Evolutionary conservation across 2,888 invertebrate genomes (phyloP).

Genomic region (Carabus problematicus): DNA sequence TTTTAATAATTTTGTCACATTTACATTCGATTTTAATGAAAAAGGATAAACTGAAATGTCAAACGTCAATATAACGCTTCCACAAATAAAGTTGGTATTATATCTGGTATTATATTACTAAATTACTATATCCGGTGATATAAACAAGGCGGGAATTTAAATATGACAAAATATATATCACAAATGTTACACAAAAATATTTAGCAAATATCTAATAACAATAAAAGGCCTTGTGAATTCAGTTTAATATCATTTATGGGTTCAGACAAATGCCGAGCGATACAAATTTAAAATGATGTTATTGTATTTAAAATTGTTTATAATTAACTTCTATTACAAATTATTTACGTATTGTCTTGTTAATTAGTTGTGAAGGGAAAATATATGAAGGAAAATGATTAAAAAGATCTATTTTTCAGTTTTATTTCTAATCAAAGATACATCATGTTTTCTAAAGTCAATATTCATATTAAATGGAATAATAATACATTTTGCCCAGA

Average conservation of each 20-base stretch:
- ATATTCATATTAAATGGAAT: constrained; percentile 57
- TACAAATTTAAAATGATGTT: too few relatives aligned
- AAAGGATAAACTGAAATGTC: constrained; percentile 1
- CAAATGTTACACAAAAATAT: too few relatives aligned
- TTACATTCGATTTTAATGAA: not conserved
- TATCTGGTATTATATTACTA: not conserved
- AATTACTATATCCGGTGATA: not conserved
- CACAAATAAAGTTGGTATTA: constrained; percentile 4
- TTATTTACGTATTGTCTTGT: too few relatives aligned
- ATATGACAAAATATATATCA: not conserved
- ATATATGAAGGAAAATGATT: constrained; percentile 18
- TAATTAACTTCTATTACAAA: too few relatives aligned
- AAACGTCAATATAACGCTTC: not conserved
- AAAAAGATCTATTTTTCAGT: constrained; percentile 39
- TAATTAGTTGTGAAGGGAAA: not conserved
- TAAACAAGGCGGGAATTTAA: not conserved
- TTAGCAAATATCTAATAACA: too few relatives aligned
- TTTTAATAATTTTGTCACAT: constrained; percentile 53
- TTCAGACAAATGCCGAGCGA: too few relatives aligned
- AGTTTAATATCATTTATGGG: too few relatives aligned
- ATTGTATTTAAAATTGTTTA: too few relatives aligned
- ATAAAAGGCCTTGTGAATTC: too few relatives aligned
- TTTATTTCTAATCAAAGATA: constrained; percentile 62
- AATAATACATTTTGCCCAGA: constrained; percentile 56
- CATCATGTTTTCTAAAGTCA: constrained; percentile 61